Percentiles rank a stretch among this genome's conserved stretches.
Conservation (phyloP, 2,113 vertebrate species). For the Verasper variegatus region DNA sequence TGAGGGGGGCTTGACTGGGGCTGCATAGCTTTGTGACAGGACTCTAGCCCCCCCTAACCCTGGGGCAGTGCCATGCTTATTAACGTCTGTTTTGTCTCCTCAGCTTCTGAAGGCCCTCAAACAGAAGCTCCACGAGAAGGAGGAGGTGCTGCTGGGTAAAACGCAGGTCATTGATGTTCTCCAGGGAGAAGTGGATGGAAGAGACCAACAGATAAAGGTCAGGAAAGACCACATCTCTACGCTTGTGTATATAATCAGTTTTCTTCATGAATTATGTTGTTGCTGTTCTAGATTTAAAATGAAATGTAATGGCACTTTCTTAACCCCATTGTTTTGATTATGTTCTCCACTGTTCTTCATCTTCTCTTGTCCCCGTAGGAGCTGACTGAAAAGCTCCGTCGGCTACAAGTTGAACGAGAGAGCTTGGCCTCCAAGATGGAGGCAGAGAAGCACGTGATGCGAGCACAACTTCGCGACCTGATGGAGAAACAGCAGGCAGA, state of each 20-base stretch:
- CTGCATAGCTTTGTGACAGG: no score
- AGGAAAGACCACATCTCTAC: not conserved
- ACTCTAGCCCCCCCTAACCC: no score
- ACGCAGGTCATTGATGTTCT: constrained; percentile 91
- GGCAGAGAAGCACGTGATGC: constrained; percentile 93
- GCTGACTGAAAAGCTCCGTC: constrained; percentile 81
- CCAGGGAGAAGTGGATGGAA: constrained; percentile 88
- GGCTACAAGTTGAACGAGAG: constrained; percentile 86
- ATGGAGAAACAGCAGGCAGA: constrained; percentile 89
- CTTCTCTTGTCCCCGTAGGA: constrained; percentile 74
- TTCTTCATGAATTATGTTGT: not conserved
- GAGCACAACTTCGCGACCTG: constrained; percentile 89
- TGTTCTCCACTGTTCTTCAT: not conserved
- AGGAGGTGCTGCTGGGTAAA: constrained; percentile 90
- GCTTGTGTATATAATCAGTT: not conserved
- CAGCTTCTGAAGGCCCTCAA: constrained; percentile 79
- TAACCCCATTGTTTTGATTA: not conserved
- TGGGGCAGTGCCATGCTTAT: no score
- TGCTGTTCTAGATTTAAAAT: not conserved
- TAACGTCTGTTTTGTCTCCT: no score
- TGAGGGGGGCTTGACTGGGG: no score
- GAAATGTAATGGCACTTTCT: not conserved
- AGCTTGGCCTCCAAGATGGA: constrained; percentile 89
- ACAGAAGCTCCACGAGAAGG: constrained; percentile 93
- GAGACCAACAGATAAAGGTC: constrained; percentile 85